Conservation (phyloP, 2,113 vertebrate species). For the Australoheros scitulus region DNA sequence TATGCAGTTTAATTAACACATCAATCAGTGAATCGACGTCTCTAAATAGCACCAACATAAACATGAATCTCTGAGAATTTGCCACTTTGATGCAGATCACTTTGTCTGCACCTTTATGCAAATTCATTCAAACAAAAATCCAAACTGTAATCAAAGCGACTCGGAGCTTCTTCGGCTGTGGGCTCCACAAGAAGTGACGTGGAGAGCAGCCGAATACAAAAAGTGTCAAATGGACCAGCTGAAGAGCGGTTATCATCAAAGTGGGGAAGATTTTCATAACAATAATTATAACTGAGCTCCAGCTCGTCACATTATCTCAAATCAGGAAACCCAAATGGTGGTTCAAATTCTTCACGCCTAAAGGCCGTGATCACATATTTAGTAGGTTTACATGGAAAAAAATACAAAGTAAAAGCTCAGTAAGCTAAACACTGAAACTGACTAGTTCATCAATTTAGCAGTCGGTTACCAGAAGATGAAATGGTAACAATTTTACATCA, state of each 20-base stretch:
- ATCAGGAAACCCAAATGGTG: rapidly evolving
- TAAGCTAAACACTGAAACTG: neutral
- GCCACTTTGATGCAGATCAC: neutral
- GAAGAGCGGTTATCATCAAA: neutral
- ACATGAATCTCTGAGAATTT: neutral
- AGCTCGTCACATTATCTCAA: too few species aligned
- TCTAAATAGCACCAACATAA: neutral
- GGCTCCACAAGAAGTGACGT: rapidly evolving
- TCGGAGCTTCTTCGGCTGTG: neutral
- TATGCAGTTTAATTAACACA: neutral
- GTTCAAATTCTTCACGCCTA: neutral
- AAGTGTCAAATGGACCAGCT: neutral
- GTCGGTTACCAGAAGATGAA: neutral
- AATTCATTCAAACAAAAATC: neutral
- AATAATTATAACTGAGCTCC: neutral
- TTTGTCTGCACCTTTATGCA: neutral
- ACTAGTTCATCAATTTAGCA: neutral
- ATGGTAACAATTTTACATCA: neutral
- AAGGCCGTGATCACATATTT: too few species aligned
- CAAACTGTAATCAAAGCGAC: neutral
- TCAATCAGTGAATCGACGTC: neutral
- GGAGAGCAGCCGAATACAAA: neutral
- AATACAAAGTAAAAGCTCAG: neutral
- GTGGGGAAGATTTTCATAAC: rapidly evolving
- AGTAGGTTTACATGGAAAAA: too few species aligned